Evolutionary conservation across 2,797 vertebrate genomes (phyloP), one percentile per base, ranked within the genome.

Genomic region (Eremophila alpestris): DNA sequence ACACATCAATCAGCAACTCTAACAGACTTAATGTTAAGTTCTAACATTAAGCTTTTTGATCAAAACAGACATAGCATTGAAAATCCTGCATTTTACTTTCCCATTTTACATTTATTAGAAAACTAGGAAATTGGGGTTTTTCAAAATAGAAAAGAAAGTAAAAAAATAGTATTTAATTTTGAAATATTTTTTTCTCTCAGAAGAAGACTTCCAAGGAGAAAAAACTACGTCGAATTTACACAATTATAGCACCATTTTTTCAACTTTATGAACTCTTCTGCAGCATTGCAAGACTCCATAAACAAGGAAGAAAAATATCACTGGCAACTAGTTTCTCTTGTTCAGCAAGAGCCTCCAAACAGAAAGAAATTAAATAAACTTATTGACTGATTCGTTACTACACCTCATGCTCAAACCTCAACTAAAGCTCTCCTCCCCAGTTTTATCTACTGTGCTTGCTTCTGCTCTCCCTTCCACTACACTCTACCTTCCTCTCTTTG

Each of bases 271-370:
- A 87, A 78, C 27, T 60, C 74, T 49, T 80, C 70, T 34, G 23
- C 4, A 3, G 38, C 4, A 2, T 48, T 85, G 64, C 34, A 56
- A 54, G n/a, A 69, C 9, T 48, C 45, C 1, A 0, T 56, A 70
- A 83, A 83, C 32, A 74, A 16, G 5, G 3, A 76, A 2, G 5
- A 55, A 87, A 90, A 83, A 32, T 22, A 83, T 21, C 26, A 24
- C 10, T 17, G 17, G 46, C 48, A 94, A 70, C 13, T 21, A 48
- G 27, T n/a, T 85, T 73, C 52, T 85, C 32, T 55, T 67, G 16
- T 9, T 83, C 46, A 83, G 49, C 19, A 74, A 43, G 64, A 80
- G 32, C 10, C 49, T n/a, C 30, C 51, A 58, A 80, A 2, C 36
- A 68, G 46, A 78, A 80, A 68, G 23, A 21, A 81, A 90, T 36